A percentile compares a stretch with the other conserved stretches of the same genome.
Conservation (phyloP, 2,888 invertebrate species). For the Melanophora roralis region DNA sequence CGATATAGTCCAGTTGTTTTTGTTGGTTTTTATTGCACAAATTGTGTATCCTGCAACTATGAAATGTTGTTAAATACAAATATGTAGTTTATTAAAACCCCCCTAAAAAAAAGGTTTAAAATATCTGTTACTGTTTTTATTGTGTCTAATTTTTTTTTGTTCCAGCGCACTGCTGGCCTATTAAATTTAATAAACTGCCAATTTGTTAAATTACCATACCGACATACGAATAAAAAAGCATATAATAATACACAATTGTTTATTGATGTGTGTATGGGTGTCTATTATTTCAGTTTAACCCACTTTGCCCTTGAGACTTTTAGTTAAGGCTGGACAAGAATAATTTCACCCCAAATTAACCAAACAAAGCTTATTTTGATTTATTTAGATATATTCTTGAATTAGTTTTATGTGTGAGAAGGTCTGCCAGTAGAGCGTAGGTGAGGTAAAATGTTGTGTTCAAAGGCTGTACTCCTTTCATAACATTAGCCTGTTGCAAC, state of each 20-base stretch:
- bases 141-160: background rate
- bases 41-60: slow-evolving; percentile 1
- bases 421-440: no score
- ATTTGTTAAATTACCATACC: slow-evolving; percentile 53
- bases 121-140: background rate
- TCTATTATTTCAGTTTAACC: background rate
- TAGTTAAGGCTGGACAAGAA: background rate
- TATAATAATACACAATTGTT: background rate
- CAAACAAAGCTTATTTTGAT: slow-evolving; percentile 6
- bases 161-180: slow-evolving; percentile 18
- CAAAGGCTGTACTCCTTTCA: no score
- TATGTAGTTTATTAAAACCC: no score
- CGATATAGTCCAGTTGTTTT: slow-evolving; percentile 40
- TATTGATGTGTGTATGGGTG: background rate
- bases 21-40: background rate
- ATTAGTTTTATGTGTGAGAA: no score
- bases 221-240: background rate
- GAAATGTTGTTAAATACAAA: background rate
- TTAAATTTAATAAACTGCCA: slow-evolving; percentile 59
- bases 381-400: background rate
- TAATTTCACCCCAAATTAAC: background rate
- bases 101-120: background rate
- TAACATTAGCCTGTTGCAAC: no score
- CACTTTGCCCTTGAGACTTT: background rate
- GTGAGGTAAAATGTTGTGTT: no score